These are phyloP conservation scores for Eueremaeus valkanovi DNA, from an alignment of 2,888 invertebrate genomes.

Conservation along the genomic window DNA sequence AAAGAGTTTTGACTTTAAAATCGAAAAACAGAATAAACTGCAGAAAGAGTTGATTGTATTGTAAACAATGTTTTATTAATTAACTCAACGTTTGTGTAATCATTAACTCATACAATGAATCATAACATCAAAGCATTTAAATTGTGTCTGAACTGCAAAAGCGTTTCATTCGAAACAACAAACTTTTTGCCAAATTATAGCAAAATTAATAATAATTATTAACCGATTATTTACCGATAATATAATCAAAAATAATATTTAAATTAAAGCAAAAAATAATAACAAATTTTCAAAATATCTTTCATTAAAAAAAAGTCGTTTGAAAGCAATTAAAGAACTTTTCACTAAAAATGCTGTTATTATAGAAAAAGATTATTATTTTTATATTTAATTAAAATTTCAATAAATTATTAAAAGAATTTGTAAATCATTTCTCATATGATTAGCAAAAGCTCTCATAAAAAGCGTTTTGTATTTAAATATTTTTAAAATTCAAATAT, in stretches of 20 bases:
- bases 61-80: not conserved
- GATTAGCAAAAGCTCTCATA: slow-evolving; percentile 17
- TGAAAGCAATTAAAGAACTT: not conserved
- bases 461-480: not conserved
- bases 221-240: not conserved
- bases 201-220: slow-evolving; percentile 4
- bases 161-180: slow-evolving; percentile 32
- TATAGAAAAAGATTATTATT: no score
- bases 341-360: no score
- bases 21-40: not conserved
- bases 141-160: not conserved
- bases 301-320: not conserved
- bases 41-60: no score
- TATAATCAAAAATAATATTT: not conserved
- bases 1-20: not conserved
- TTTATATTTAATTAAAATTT: no score
- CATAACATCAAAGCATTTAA: slow-evolving; percentile 11
- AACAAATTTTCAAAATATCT: not conserved
- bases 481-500: not conserved
- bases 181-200: slow-evolving; percentile 5
- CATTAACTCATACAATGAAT: not conserved
- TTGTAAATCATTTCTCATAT: not conserved
- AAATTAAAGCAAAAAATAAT: not conserved
- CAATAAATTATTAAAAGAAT: not conserved
- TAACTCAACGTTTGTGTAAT: not conserved